Evolutionary conservation across 1,140 invertebrate genomes (phyloP).

Genomic region (Wiebesia pumilae): DNA sequence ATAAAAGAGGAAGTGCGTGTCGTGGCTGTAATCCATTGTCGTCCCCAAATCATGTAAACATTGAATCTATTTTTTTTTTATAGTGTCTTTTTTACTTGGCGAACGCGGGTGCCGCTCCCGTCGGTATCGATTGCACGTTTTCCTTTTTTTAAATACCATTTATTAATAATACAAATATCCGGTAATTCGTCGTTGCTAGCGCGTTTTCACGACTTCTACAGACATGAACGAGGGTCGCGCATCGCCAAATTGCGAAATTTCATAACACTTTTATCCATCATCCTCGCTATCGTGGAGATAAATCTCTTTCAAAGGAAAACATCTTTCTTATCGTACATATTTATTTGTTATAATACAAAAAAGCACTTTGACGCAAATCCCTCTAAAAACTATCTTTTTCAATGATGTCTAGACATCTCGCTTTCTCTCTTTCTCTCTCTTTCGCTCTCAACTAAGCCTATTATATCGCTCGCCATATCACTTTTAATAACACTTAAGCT

Average conservation of each 20-base stretch:
- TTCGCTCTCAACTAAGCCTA: conserved; percentile 2
- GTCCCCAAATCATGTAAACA: conserved; percentile 57
- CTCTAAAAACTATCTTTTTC: conserved; percentile 11
- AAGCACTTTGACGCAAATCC: conserved; percentile 31
- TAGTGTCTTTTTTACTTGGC: not conserved
- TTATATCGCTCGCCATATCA: conserved; percentile 6
- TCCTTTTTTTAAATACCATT: not conserved
- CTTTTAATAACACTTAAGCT: conserved; percentile 62
- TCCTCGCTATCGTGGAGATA: not conserved
- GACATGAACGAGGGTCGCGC: no score
- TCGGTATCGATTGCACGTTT: conserved; percentile 29
- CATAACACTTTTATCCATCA: not conserved
- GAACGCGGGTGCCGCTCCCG: not conserved
- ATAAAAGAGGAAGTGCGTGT: not conserved
- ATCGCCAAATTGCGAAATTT: not conserved
- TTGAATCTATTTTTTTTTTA: conserved; percentile 55
- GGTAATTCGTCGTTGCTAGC: not conserved
- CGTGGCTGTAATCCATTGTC: not conserved
- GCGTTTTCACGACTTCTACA: not conserved
- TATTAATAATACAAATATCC: not conserved
- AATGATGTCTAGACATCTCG: conserved; percentile 14
- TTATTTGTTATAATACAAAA: conserved; percentile 50
- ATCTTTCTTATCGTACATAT: conserved; percentile 30
- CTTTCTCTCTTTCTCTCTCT: conserved; percentile 5
- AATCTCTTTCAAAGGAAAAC: conserved; percentile 18